Evolutionary conservation across 30 jellyfish, hydroid and myxozoan species (phyloP), one percentile per base, ranked within the genome.

Genomic region (Hydra vulgaris): DNA sequence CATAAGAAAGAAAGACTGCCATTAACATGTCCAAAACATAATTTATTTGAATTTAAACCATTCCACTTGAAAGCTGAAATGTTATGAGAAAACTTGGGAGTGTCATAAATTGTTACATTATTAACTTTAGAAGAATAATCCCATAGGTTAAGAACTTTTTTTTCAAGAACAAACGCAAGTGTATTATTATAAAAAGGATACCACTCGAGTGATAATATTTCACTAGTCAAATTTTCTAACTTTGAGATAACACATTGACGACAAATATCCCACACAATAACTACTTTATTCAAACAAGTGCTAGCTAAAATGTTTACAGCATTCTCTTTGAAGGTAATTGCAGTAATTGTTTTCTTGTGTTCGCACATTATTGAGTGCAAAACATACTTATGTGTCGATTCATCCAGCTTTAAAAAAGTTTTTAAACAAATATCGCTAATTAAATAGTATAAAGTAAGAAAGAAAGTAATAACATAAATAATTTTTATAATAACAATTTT

Each of bases 311-410:
- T 26, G 52, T 88, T 76, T 4, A 68, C 52, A 66, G 82, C 89
- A 17, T 83, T 72, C 27, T 89, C 94, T 52, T 83, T 73, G 94
- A 92, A 88, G 71, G 92, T 74, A 67, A 88, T 78, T 7, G 84
- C 88, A 1, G 89, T 88, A 5, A 88, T 83, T 19, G 89, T 88
- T 76, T 83, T 88, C 53, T 88, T 88, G 83, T 88, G 96, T 20
- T 87, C 96, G n/a, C 92, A 80, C 26, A 88, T 87, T 26, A 88
- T 85, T 23, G 96, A 88, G 77, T 88, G 96, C 1, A 88, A 85
- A 24, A 61, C 67, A 82, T 74, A 88, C 67, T 88, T 73, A 69
- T 66, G 56, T 27, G 83, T 79, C 18, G 70, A 54, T 0, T 82
- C 20, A 27, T 88, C 84, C 85, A 82, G 74, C 96, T 88, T 18